Percentiles rank a stretch among this genome's conserved stretches.
These are phyloP conservation scores for Leptinotarsa peninsularis DNA, from an alignment of 2,888 invertebrate species.

Conservation along the genomic window DNA sequence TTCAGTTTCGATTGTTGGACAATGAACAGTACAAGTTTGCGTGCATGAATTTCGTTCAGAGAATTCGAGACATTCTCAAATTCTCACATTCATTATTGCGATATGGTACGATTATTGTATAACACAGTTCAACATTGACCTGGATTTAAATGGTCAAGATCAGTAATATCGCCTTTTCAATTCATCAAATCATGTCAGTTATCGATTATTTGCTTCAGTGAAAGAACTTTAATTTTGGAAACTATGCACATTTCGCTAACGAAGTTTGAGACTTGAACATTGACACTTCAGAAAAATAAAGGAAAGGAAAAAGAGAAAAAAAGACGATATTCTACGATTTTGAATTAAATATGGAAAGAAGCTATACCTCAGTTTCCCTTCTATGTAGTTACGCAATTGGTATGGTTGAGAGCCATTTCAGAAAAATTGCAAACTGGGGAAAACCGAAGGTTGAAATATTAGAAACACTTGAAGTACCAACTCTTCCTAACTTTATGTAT, in stretches of 20 bases:
- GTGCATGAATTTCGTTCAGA: background rate
- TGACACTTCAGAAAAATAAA: background rate
- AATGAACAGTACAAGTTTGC: background rate
- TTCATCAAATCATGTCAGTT: conserved; percentile 11
- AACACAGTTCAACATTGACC: conserved; percentile 36
- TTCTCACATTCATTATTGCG: conserved; percentile 19
- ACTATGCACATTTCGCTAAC: background rate
- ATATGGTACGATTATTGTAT: conserved; percentile 26
- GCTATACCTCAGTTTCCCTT: too few relatives aligned
- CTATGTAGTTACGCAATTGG: too few relatives aligned
- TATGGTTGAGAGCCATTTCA: too few relatives aligned
- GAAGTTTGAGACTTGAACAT: background rate
- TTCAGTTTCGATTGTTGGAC: background rate
- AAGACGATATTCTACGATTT: too few relatives aligned
- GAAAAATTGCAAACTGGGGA: too few relatives aligned
- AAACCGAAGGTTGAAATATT: too few relatives aligned
- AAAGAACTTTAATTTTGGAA: background rate
- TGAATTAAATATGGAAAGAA: too few relatives aligned
- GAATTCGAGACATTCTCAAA: conserved; percentile 3
- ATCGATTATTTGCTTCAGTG: conserved; percentile 3
- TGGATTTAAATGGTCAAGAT: conserved; percentile 39
- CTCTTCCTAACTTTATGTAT: too few relatives aligned
- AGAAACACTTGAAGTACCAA: too few relatives aligned
- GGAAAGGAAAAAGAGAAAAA: too few relatives aligned
- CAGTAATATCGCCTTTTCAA: conserved; percentile 21